Evolutionary conservation across 2,113 vertebrate species (phyloP).

Genomic region (Amphiprion ocellaris): DNA sequence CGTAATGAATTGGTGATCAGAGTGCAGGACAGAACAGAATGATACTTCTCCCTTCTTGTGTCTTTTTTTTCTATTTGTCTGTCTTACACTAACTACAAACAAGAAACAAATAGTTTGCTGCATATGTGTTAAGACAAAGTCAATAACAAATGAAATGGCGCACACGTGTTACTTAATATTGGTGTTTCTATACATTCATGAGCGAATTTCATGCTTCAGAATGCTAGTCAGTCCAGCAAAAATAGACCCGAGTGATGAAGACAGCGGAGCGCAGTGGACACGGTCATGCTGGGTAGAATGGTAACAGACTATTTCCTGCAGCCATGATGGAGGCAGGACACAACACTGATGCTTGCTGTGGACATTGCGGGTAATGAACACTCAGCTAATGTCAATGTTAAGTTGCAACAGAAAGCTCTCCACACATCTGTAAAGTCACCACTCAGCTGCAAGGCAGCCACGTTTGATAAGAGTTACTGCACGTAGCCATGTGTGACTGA

Average conservation of each 20-base stretch:
- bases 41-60: neutral
- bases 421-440: neutral
- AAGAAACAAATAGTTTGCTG: neutral
- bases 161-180: neutral
- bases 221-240: neutral
- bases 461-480: constrained; percentile 91
- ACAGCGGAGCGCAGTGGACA: neutral
- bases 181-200: neutral
- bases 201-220: neutral
- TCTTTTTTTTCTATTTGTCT: neutral
- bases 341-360: neutral
- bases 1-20: neutral
- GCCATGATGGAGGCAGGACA: neutral
- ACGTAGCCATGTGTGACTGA: constrained; percentile 88
- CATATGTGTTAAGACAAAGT: neutral
- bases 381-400: constrained; percentile 35
- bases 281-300: neutral
- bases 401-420: constrained; percentile 33
- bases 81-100: neutral
- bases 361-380: constrained; percentile 2
- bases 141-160: neutral
- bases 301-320: neutral
- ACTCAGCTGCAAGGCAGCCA: constrained; percentile 96
- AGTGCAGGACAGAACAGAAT: neutral
- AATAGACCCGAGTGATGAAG: neutral